Evolutionary conservation across 2,797 vertebrate species (phyloP).

Genomic region (Mormyrops attenuatus): DNA sequence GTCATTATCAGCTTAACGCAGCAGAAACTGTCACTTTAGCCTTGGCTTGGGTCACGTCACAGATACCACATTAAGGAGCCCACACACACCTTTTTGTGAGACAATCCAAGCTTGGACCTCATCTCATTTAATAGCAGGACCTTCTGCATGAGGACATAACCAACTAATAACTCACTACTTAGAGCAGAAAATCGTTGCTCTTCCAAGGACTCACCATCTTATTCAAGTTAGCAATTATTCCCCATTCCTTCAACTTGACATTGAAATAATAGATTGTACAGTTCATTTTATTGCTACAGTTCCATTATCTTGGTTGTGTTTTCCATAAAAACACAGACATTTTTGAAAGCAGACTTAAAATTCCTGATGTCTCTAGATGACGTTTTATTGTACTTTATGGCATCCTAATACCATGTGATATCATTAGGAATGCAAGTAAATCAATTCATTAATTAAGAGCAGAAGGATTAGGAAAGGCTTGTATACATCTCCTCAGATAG

Average conservation of each 20-base stretch:
- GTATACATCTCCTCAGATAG: not conserved
- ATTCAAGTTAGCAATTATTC: not conserved
- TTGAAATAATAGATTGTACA: not conserved
- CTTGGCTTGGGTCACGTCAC: not conserved
- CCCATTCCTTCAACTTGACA: not conserved
- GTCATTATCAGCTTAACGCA: not conserved
- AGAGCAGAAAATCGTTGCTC: not conserved
- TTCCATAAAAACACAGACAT: not conserved
- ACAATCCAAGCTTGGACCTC: not conserved
- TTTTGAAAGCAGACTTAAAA: not conserved
- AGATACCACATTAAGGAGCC: not conserved
- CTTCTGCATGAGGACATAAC: not conserved
- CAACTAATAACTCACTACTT: not conserved
- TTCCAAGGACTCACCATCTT: not conserved
- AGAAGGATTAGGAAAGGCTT: not conserved
- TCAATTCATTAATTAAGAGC: not conserved
- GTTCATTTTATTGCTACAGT: not conserved
- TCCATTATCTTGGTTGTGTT: not conserved
- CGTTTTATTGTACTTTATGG: not conserved
- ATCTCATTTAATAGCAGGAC: not conserved
- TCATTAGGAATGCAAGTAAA: not conserved
- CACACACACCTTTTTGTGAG: not conserved
- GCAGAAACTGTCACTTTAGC: not conserved
- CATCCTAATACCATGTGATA: not conserved
- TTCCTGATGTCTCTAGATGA: not conserved